Conservation (phyloP, 1,140 invertebrate genomes). For the Triops longicaudatus region DNA sequence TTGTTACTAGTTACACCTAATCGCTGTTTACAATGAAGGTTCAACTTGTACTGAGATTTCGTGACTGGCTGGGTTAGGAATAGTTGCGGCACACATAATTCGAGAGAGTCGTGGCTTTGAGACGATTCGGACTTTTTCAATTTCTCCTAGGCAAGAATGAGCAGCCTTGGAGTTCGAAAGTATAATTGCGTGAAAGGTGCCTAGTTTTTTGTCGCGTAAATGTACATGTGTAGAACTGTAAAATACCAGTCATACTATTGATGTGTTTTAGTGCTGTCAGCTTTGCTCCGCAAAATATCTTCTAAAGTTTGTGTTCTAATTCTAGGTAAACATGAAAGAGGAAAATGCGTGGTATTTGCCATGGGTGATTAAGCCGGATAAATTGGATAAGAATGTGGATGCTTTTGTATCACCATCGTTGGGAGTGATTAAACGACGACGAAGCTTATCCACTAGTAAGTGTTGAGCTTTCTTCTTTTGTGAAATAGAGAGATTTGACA, state of each 20-base stretch:
- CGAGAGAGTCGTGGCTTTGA: not conserved
- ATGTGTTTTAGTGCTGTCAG: not conserved
- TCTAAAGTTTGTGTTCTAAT: not conserved
- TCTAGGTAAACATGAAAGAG: slow-evolving; percentile 22
- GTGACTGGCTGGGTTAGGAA: not conserved
- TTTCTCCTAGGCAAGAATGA: not conserved
- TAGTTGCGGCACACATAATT: not conserved
- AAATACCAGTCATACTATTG: not conserved
- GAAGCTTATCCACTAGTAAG: slow-evolving; percentile 19
- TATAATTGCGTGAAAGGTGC: not conserved
- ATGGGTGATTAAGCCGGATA: slow-evolving; percentile 22
- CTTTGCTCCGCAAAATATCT: not conserved
- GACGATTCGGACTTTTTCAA: not conserved
- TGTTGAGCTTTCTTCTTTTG: too few relatives aligned
- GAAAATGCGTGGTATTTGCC: slow-evolving; percentile 22
- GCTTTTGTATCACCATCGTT: not conserved
- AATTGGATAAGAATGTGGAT: not conserved
- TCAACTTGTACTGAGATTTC: not conserved
- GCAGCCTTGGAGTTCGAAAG: not conserved
- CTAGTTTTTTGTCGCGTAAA: not conserved
- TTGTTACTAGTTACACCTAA: not conserved
- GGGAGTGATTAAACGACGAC: not conserved
- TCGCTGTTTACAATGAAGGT: not conserved
- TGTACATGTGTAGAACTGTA: not conserved
- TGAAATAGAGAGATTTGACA: too few relatives aligned